These are phyloP conservation scores for Lepisosteus oculatus DNA, from an alignment of 2,113 vertebrate species.

Conservation along the genomic window DNA sequence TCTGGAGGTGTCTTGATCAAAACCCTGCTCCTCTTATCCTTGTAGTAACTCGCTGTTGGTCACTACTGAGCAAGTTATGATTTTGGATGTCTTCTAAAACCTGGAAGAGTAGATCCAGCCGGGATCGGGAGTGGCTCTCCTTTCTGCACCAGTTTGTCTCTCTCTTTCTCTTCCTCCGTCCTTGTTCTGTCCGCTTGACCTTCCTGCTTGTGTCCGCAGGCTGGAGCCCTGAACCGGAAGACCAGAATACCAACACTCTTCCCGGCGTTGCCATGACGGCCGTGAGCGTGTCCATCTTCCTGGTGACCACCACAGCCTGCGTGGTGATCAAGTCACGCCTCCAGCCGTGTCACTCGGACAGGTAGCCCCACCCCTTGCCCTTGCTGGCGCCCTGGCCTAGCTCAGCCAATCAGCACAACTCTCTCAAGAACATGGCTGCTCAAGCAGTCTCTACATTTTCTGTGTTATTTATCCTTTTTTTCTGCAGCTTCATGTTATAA, in stretches of 20 bases:
- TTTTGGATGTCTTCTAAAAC: too few species aligned
- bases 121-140: too few species aligned
- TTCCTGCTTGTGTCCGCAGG: conserved; percentile 23
- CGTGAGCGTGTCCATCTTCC: conserved; percentile 65
- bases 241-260: conserved; percentile 27
- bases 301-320: conserved; percentile 67
- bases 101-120: too few species aligned
- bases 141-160: too few species aligned
- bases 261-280: conserved; percentile 62
- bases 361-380: conserved; percentile 35
- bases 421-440: not conserved
- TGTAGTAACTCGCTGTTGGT: too few species aligned
- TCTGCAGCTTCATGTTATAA: not conserved
- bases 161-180: not conserved
- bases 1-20: too few species aligned
- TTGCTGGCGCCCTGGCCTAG: not conserved
- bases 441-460: not conserved
- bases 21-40: too few species aligned
- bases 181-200: too few species aligned
- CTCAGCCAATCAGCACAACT: not conserved
- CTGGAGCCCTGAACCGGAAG: conserved; percentile 4
- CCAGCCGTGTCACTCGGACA: conserved; percentile 50
- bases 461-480: not conserved
- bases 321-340: conserved; percentile 66
- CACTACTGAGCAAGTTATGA: too few species aligned